Conservation (phyloP, 2,888 invertebrate genomes). For the Strigamia transsilvanica region DNA sequence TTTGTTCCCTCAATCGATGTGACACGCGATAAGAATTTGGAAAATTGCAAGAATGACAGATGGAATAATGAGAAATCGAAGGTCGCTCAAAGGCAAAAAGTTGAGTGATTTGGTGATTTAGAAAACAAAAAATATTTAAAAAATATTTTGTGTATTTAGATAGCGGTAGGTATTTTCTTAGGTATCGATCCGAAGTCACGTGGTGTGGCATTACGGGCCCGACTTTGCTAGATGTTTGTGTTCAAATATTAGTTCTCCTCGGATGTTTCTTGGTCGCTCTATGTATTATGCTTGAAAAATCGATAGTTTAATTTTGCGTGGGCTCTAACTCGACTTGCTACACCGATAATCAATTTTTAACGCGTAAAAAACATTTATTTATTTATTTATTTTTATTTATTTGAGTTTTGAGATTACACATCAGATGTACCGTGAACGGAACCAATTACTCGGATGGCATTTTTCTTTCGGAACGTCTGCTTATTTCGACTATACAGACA, state of each 20-base stretch:
- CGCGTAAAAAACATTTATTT: not conserved
- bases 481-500: not conserved
- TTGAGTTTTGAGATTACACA: too few relatives aligned
- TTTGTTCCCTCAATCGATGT: slow-evolving; percentile 7
- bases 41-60: slow-evolving; percentile 42
- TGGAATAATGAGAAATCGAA: slow-evolving; percentile 49
- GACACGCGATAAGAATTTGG: slow-evolving; percentile 31
- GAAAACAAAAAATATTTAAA: too few relatives aligned
- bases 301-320: slow-evolving; percentile 29
- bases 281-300: not conserved
- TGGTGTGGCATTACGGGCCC: too few relatives aligned
- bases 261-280: not conserved
- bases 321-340: slow-evolving; percentile 7
- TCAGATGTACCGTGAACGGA: too few relatives aligned
- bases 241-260: slow-evolving; percentile 30
- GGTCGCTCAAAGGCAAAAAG: slow-evolving; percentile 26
- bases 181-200: too few relatives aligned
- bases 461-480: too few relatives aligned
- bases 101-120: not conserved
- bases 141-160: not conserved
- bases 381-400: not conserved
- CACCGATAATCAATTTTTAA: slow-evolving; percentile 17
- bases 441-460: too few relatives aligned
- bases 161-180: not conserved
- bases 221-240: not conserved